These are phyloP conservation scores for Recurvirostra avosetta DNA, from an alignment of 2,113 vertebrate species.

Conservation along the genomic window DNA sequence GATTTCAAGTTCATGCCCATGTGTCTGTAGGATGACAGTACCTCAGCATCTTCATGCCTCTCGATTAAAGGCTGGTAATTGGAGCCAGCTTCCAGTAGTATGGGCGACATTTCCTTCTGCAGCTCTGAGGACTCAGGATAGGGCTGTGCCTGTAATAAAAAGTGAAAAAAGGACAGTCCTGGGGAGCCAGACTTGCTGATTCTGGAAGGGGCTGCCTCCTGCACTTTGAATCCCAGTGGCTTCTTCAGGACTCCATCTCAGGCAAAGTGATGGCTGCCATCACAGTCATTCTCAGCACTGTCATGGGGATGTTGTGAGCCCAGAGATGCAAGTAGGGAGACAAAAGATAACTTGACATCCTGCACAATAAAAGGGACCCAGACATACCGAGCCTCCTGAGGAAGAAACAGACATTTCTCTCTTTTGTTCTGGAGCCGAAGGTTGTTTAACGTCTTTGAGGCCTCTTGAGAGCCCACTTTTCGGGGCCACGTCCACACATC, in stretches of 20 bases:
- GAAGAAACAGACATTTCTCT: neutral
- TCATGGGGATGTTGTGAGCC: neutral
- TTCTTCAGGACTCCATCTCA: neutral
- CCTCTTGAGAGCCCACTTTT: neutral
- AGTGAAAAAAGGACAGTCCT: neutral
- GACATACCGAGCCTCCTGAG: rapidly evolving
- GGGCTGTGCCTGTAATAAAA: neutral
- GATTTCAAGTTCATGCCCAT: neutral
- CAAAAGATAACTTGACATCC: neutral
- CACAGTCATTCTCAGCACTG: neutral
- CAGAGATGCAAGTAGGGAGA: neutral
- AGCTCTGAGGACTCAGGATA: neutral
- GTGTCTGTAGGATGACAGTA: neutral
- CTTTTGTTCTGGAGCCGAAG: neutral
- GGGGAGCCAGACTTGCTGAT: neutral
- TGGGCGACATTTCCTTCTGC: neutral
- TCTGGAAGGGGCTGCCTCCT: neutral
- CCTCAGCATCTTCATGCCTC: neutral
- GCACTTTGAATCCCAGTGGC: neutral
- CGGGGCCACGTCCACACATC: neutral
- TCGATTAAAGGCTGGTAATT: neutral
- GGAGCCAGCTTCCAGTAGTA: neutral
- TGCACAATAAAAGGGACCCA: neutral
- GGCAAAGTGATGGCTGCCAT: neutral
- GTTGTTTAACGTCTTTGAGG: neutral